phyloP scores from a whole-genome alignment of 2,797 vertebrate species.

The Paguma larvata region DNA sequence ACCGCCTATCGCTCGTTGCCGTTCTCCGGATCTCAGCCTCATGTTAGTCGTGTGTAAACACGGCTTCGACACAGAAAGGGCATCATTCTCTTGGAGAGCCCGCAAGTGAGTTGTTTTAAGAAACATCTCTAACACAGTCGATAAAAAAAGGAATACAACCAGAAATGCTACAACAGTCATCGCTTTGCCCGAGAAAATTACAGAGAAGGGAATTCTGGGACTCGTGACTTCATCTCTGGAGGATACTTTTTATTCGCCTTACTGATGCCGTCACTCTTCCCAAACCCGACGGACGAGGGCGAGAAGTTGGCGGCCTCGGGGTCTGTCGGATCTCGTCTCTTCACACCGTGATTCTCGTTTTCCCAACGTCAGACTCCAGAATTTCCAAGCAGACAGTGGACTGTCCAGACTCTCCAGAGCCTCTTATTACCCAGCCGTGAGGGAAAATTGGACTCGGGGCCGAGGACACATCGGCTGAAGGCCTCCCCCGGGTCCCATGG shows the following conservation, averaged over 20 bases:
- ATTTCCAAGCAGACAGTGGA: background rate
- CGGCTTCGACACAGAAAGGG: background rate
- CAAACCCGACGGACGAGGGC: background rate
- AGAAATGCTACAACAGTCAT: background rate
- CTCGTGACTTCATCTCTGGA: background rate
- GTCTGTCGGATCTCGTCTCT: background rate
- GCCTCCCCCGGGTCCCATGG: accelerated
- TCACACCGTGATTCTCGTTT: too few species aligned
- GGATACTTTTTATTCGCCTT: background rate
- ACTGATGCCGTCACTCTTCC: background rate
- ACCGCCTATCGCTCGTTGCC: background rate
- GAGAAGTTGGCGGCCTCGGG: accelerated
- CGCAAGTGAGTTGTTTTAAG: background rate
- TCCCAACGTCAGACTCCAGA: background rate
- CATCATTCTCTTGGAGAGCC: background rate
- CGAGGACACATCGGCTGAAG: background rate
- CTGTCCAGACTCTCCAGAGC: background rate
- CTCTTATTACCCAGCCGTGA: background rate
- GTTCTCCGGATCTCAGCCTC: background rate
- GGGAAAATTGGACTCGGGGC: background rate
- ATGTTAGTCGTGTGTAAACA: background rate
- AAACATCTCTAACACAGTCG: background rate
- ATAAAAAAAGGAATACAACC: background rate
- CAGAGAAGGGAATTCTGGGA: background rate
- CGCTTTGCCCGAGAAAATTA: background rate